phyloP scores from a whole-genome alignment of 2,113 vertebrate genomes.

The Gadus macrocephalus region DNA sequence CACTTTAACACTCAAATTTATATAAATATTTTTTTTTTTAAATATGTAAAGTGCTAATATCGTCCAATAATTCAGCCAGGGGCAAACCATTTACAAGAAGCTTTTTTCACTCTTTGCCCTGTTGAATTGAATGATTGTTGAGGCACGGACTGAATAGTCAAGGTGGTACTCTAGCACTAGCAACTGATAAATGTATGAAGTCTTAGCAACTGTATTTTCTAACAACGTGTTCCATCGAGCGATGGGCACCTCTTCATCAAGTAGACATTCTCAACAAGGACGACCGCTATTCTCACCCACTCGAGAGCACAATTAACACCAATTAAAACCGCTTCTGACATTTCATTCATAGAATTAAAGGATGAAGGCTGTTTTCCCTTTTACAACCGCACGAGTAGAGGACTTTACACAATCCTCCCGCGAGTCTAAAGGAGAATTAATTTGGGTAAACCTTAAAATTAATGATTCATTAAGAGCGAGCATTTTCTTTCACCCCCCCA shows the following conservation, averaged over 20 bases:
- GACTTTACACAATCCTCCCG: constrained; percentile 15
- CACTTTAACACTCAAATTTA: no score
- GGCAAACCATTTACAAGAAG: no score
- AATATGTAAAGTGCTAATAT: no score
- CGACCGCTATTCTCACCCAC: constrained; percentile 31
- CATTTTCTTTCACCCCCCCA: not conserved
- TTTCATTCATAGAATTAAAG: constrained; percentile 27
- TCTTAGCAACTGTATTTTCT: no score
- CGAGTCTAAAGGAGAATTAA: not conserved
- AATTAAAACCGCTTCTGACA: constrained; percentile 30
- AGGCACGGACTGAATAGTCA: no score
- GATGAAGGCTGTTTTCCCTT: constrained; percentile 22
- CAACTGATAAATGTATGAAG: no score
- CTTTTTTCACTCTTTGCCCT: no score
- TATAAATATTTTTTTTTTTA: no score
- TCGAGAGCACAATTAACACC: constrained; percentile 34
- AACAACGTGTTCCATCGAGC: constrained; percentile 1
- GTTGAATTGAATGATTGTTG: no score
- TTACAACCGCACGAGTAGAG: constrained; percentile 20
- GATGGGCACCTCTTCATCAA: constrained; percentile 19
- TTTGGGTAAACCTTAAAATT: constrained; percentile 32
- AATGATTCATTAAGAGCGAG: constrained; percentile 19
- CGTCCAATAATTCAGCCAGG: no score
- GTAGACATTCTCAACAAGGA: constrained; percentile 38
- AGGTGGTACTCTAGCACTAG: no score